Conservation (phyloP, 2,888 invertebrate species). For the Drosophila meridionalis region DNA sequence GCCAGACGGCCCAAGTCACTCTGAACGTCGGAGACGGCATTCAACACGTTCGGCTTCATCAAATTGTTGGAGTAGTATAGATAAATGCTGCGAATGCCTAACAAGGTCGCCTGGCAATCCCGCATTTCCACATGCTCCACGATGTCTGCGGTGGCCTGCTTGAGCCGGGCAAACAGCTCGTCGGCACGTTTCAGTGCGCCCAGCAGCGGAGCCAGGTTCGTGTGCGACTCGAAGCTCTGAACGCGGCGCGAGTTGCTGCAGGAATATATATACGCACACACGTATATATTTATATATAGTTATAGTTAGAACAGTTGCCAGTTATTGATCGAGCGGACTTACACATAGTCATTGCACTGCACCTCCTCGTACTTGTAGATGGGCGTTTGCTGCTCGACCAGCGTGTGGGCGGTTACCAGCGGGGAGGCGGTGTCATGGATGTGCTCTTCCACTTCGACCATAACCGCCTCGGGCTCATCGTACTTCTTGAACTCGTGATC, state of each 20-base stretch:
- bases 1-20: conserved; percentile 76
- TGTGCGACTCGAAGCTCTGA: conserved; percentile 83
- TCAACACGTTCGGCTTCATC: conserved; percentile 80
- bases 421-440: conserved; percentile 92
- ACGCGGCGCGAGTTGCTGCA: conserved; percentile 81
- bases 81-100: conserved; percentile 79
- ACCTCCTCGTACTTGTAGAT: conserved; percentile 89
- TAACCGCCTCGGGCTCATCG: conserved; percentile 89
- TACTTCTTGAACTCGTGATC: conserved; percentile 82
- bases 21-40: conserved; percentile 82
- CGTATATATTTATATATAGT: neutral
- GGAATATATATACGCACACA: neutral
- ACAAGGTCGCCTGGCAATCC: conserved; percentile 70
- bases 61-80: conserved; percentile 79
- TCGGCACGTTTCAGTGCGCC: conserved; percentile 80
- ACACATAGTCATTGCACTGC: conserved; percentile 87
- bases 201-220: conserved; percentile 80
- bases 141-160: conserved; percentile 70
- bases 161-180: conserved; percentile 71
- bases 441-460: conserved; percentile 93
- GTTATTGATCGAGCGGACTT: conserved; percentile 52
- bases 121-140: conserved; percentile 70
- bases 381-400: conserved; percentile 89
- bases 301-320: neutral
- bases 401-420: conserved; percentile 88